Evolutionary conservation across 2,113 vertebrate species (phyloP), one percentile per base, ranked within the genome.

Genomic region (Poicephalus meyeri): DNA sequence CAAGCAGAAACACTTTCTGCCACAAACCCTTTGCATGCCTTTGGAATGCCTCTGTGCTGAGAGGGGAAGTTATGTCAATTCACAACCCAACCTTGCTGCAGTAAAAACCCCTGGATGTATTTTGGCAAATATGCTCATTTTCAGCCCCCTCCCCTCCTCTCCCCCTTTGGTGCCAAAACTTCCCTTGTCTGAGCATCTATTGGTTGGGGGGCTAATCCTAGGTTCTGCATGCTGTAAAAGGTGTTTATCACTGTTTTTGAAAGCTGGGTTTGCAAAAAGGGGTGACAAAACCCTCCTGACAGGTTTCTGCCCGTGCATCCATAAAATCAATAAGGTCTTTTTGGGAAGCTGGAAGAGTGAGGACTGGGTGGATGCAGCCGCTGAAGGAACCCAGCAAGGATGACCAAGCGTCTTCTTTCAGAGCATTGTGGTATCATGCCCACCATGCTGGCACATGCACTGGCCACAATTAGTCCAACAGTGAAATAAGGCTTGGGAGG

Each of bases 1-100:
- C 85, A 74, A 93, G 56, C 53, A 90, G 93, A 96, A 89, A 92
- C 65, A 16, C 37, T 98, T 79, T 80, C 87, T 91, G 71, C 89
- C 84, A 94, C 87, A 89, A 85, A 91, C 73, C 80, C 41, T 87
- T 46, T 93, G 58, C 6, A 0, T 82, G 95, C 35, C 72, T 96
- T 86, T 81, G 39, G 85, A 74, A 76, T 49, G 58, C 46, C 90
- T 93, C 80, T 77, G 39, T 3, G 9, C n/a, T 86, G 64, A 49
- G 63, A 93, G 70, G 39, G 49, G 37, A 91, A 50, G 4, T 41
- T 44, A 31, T 49, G 44, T 89, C 63, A 49, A 39, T 46, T 76
- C 70, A 72, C 29, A 91, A 1, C 33, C 74, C 29, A 91, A 1
- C 33, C 74, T 91, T 85, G n/a, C 78, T 74, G 49, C 5, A 6